Evolutionary conservation across 2,888 invertebrate species (phyloP), one percentile per base, ranked within the genome.

Genomic region (Caenorhabditis sinica): DNA sequence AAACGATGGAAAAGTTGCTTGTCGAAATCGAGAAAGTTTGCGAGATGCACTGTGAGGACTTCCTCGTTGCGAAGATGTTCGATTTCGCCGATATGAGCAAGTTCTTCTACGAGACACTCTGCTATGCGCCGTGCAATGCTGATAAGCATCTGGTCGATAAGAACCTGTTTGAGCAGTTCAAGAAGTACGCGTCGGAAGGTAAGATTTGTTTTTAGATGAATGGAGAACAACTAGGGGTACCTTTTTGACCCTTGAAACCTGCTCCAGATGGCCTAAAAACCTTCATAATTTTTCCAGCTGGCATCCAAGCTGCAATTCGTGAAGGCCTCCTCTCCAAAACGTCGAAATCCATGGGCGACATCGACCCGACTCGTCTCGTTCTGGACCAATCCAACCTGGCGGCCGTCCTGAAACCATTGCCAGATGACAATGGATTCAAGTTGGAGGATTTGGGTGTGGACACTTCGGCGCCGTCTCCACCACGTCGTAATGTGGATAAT

Each of bases 41-140:
- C 71, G 90, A 89, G 53, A 73, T 81, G 66, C 89, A 91, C 43
- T 88, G 88, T 43, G 86, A 88, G 66, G 91, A 91, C 75, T 90
- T 90, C 79, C 90, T 91, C 77, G 90, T 91, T 17, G 89, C 90
- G 20, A 90, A 92, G 63, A 82, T 91, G 36, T 91, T 91, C 83
- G 89, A 92, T 40, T 90, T 92, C 68, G 89, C 89, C 68, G 90
- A 89, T 43, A 88, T 91, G 89, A 85, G 84, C 75, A 80, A 90
- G 53, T 91, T 83, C 68, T 90, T 90, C 88, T 89, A 89, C 65
- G 86, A 86, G 51, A 73, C 73, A 15, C 43, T 86, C 63, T 83
- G 83, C 80, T 86, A 86, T 45, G 65, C 83, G 33, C 74, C 83
- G 40, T 75, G 80, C 74, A 86, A 86, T 51, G 83, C 86, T 6